A percentile compares a stretch with the other conserved stretches of the same genome.
Conservation (phyloP, 2,113 vertebrate species). For the Lates calcarifer region DNA sequence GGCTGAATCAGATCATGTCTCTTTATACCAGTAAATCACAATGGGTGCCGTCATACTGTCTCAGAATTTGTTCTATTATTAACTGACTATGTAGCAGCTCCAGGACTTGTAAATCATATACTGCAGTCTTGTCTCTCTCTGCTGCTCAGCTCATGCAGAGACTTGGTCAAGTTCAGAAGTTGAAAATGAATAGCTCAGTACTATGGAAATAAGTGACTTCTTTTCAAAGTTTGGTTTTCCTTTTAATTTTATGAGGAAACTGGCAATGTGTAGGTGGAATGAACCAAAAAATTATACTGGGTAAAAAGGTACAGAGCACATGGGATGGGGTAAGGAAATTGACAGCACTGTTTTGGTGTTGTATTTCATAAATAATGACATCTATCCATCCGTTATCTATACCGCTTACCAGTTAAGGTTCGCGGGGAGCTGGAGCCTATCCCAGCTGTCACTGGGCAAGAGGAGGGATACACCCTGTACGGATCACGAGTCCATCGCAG, state of each 20-base stretch:
- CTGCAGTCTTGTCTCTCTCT: constrained; percentile 29
- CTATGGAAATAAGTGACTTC: not conserved
- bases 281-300: too few relatives aligned
- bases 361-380: not conserved
- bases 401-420: too few relatives aligned
- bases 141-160: constrained; percentile 6
- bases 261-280: too few relatives aligned
- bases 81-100: constrained; percentile 43
- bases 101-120: constrained; percentile 39
- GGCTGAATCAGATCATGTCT: constrained; percentile 13
- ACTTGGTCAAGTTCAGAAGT: not conserved
- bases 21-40: constrained; percentile 45
- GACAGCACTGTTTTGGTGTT: not conserved
- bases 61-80: constrained; percentile 48
- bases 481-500: too few relatives aligned
- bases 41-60: constrained; percentile 22
- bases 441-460: too few relatives aligned
- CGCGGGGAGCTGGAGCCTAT: too few relatives aligned
- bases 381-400: too few relatives aligned
- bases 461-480: too few relatives aligned
- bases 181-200: not conserved
- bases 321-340: too few relatives aligned
- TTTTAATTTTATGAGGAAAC: too few relatives aligned
- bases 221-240: too few relatives aligned
- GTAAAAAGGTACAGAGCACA: too few relatives aligned